Evolutionary conservation across 2,888 invertebrate genomes (phyloP), one percentile per base, ranked within the genome.

Genomic region (Morpho deidamia): DNA sequence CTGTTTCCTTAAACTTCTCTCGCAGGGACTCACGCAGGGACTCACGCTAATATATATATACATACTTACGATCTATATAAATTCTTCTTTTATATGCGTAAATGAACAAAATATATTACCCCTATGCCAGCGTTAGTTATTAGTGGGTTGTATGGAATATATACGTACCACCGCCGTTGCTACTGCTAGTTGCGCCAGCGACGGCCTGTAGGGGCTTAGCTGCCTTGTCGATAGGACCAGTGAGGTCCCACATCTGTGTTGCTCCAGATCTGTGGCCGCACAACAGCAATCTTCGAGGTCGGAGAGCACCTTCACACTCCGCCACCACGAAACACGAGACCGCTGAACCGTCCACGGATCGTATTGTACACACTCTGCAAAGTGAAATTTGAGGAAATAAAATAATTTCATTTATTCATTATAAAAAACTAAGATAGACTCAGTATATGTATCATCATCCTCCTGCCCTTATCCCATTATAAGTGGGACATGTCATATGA

Each of bases 191-290:
- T 53, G 64, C 46, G 8, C 56, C 53, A 8, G 59, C 53, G 11
- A 46, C 60, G 58, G 48, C 55, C 51, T 34, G 68, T 49, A n/a
- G 57, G 65, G 2, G 70, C 11, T 44, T 48, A 2, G 59, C 56
- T 10, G 92, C 91, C 62, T 95, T 92, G 83, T 98, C 97, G 50
- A 99, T 90, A 10, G 97, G 98, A 8, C 97, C 99, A 10, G 98
- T 98, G 58, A 99, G 91, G 89, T 99, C 99, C 99, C 99, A 99
- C 96, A 99, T 97, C 87, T 98, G 98, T 58, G 98, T 94, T 41
- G 95, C 95, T 45, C 98, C 98, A 64, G 96, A 97, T 39, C 95
- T 94, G 76, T 98, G 98, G 0, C 98, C 98, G 32, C 97, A 97
- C 63, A 98, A 94, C 70, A 98, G 93, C 72, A 97, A 95, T 42